Conservation (phyloP, 1,140 invertebrate species). For the Sycobia sp. region DNA sequence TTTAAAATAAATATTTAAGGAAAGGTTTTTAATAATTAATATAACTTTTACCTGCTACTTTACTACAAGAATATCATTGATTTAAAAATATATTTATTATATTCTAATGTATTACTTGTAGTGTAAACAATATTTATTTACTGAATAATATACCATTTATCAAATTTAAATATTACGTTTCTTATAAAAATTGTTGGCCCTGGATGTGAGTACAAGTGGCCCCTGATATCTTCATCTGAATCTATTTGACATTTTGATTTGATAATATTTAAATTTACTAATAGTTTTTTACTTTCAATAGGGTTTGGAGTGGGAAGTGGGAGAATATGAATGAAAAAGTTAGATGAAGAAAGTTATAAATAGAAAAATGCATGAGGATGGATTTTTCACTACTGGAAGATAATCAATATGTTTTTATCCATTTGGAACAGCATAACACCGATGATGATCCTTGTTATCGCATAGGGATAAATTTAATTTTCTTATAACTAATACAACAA, state of each 20-base stretch:
- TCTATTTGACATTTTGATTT: conserved; percentile 27
- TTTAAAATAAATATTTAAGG: conserved; percentile 15
- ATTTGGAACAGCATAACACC: conserved; percentile 44
- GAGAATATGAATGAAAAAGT: conserved; percentile 33
- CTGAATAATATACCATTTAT: conserved; percentile 22
- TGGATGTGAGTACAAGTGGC: conserved; percentile 46
- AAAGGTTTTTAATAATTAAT: conserved; percentile 18
- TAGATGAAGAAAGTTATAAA: conserved; percentile 49
- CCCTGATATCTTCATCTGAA: conserved; percentile 27
- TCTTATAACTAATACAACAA: conserved; percentile 32
- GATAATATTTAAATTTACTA: conserved; percentile 49
- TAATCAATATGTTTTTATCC: conserved; percentile 45
- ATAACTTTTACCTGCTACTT: conserved; percentile 36
- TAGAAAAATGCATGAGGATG: conserved; percentile 58
- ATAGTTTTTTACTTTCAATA: conserved; percentile 63
- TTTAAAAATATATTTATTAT: conserved; percentile 48
- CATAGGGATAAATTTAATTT: conserved; percentile 30
- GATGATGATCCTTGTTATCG: conserved; percentile 32
- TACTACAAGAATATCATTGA: conserved; percentile 37
- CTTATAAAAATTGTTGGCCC: conserved; percentile 31
- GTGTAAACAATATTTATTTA: conserved; percentile 20
- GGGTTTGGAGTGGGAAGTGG: conserved; percentile 48
- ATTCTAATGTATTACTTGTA: conserved; percentile 34
- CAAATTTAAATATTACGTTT: conserved; percentile 20
- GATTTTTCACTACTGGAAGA: conserved; percentile 54